Base-by-base conservation (phyloP, 2,888 invertebrate genomes). In the Ennomos fuscantarius region DNA sequence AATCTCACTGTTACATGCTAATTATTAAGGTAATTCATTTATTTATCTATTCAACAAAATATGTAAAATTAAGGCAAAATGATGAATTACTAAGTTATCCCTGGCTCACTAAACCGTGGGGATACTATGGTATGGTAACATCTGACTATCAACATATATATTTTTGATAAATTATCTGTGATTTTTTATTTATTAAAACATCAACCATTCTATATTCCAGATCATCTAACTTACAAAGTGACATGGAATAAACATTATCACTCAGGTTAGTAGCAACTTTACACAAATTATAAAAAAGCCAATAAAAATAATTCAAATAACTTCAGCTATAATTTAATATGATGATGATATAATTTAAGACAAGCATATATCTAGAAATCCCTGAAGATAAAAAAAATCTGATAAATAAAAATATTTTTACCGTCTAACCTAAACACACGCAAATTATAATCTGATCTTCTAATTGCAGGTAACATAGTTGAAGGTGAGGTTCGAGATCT, bases 81-180 rank as follows among this genome's bases (percentile, higher is more conserved):
- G 81, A 82, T 83, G 81, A 82, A 70, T 70, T 76, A 64, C 69
- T 78, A 75, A 83, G 84, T 84, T 84, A 83, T 82, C 83, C 84
- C 84, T 84, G 83, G 73, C 81, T 84, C 76, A 84, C 81, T 59
- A 34, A 48, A 48, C 44, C 60, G 37, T 53, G 56, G 57, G 47
- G 61, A 57, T 47, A 51, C 5, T 51, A 60, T 60, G 60, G 60
- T 60, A 60, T 60, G 60, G 55, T 60, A 78, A 79, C 69, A 66
- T 60, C 80, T 80, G 80, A 80, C 40, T 34, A 35, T 6, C 31
- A 44, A 24, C 33, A 8, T 15, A 15, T 15, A n/a, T 15, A 3
- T 15, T 15, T 15, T 15, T 6, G 0, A 24, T 24, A 6, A 24
- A 24, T 24, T 6, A 6, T 24, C 24, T 6, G 24, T 2, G 6